Conservation (phyloP, 2,797 vertebrate species). For the Emydoidea blandingii region DNA sequence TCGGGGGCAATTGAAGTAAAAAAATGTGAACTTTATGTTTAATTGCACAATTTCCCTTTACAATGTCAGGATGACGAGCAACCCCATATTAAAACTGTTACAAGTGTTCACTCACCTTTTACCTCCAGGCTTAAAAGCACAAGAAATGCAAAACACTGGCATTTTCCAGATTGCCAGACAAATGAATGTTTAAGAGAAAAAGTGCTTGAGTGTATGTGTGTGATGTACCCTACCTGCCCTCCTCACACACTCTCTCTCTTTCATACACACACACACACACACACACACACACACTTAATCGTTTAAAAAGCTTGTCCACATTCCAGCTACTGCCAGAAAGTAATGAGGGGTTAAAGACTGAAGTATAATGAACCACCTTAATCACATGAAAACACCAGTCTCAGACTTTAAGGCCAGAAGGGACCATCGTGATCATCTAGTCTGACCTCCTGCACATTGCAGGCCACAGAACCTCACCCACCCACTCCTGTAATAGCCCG, state of each 20-base stretch:
- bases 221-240: not conserved
- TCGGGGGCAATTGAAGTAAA: not conserved
- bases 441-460: not conserved
- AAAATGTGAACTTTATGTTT: constrained; percentile 7
- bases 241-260: not conserved
- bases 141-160: not conserved
- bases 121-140: not conserved
- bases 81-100: not conserved
- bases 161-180: not conserved
- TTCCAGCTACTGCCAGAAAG: not conserved
- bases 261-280: not conserved
- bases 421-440: not conserved
- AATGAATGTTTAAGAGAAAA: not conserved
- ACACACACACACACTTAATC: not conserved
- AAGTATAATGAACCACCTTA: not conserved
- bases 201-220: not conserved
- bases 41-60: not conserved
- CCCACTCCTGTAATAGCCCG: not conserved
- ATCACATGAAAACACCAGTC: constrained; percentile 18
- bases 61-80: not conserved
- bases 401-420: not conserved
- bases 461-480: not conserved
- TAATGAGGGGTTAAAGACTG: not conserved
- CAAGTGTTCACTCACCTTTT: not conserved
- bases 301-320: not conserved